Evolutionary conservation across 2,888 invertebrate species (phyloP), one percentile per base, ranked within the genome.

Genomic region (Rhogogaster chlorosoma): DNA sequence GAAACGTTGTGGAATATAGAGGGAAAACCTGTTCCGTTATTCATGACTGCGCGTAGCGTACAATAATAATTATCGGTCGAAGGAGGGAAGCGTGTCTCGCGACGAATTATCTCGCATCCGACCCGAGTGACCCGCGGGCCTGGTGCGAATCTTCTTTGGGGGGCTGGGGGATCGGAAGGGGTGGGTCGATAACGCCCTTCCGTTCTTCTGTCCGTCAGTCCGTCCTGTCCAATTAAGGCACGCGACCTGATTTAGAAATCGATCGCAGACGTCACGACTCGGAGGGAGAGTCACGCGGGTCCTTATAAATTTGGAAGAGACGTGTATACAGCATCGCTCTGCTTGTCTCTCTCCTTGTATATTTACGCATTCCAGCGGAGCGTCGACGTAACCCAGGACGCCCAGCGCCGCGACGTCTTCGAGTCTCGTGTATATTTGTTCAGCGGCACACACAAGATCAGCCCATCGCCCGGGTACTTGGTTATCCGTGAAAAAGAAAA

Each of bases 341-440:
- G 53, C 70, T 36, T 83, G 85, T 86, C 86, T 78, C 83, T 85
- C 70, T 84, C 84, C 86, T 91, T 92, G 92, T 93, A 92, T 93
- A 93, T 93, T 93, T 93, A 93, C 90, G 89, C 92, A 92, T 92
- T 90, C 93, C 92, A 89, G 87, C 89, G 87, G 15, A 38, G 26
- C 83, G 83, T 89, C 89, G 91, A 92, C 90, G 92, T 92, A 91
- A 92, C 91, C 91, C 93, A 92, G 93, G 92, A 90, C 90, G 90
- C 89, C 89, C 88, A 89, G 89, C 89, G 89, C 90, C 91, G 92
- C 93, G 93, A 93, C 92, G 92, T 92, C 92, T 91, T 91, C 91
- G 89, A 90, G 90, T 92, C 91, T 89, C 89, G 87, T 92, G 93
- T 93, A 92, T 93, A 93, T 93, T 93, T 92, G 91, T 92, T 91